Percentiles rank a stretch among this genome's conserved stretches.
These are phyloP conservation scores for Echinometra lucunter DNA, from an alignment of 53 echinoderm and acorn worm species.

Conservation along the genomic window DNA sequence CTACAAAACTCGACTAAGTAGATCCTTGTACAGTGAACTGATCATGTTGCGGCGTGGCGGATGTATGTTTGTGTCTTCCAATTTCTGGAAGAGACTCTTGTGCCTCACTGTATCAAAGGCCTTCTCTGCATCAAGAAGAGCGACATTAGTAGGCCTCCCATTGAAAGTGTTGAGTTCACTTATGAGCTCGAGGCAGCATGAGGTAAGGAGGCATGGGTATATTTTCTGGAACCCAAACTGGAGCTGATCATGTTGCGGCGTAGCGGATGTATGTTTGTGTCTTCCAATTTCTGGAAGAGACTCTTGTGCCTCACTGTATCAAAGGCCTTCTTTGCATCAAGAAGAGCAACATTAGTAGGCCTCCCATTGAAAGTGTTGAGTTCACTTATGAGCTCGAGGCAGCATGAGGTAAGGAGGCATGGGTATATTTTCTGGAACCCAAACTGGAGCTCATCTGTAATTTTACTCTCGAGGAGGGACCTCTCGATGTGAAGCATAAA, in stretches of 20 bases:
- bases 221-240: too few species aligned
- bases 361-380: background rate
- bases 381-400: background rate
- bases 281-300: background rate
- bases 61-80: too few species aligned
- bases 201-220: too few species aligned
- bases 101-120: background rate
- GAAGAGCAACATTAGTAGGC: background rate
- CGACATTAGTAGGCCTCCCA: background rate
- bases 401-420: too few species aligned
- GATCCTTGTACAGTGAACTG: background rate
- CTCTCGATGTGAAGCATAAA: background rate
- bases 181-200: background rate
- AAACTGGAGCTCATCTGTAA: conserved; percentile 1
- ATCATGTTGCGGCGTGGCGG: background rate
- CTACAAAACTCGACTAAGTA: background rate
- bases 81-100: background rate
- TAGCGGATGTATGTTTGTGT: too few species aligned
- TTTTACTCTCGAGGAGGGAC: background rate
- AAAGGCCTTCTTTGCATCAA: background rate
- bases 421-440: background rate
- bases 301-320: background rate
- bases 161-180: background rate
- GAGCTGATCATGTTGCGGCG: background rate
- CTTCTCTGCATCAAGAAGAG: background rate